Base-by-base conservation (phyloP, 2,113 vertebrate genomes). In the Salvelinus alpinus region DNA sequence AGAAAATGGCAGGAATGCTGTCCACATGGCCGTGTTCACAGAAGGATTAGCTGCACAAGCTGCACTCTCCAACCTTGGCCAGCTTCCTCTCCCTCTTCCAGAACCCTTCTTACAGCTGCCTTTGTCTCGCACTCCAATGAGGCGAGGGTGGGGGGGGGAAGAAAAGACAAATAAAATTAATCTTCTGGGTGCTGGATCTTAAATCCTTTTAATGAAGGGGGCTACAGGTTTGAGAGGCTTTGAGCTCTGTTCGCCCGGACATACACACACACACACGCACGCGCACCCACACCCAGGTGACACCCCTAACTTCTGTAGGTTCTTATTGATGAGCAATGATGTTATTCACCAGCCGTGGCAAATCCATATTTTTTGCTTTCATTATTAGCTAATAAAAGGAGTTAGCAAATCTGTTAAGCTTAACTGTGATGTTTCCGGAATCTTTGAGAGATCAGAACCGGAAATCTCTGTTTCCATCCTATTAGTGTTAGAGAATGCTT, bases 171-270 rank as follows among this genome's bases (percentile, higher is more conserved):
- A 90, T 75, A 77, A 78, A 80, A 90, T 89, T 84, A 92, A 92
- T 92, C 91, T 91, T 84, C 85, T 85, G 84, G 88, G 86, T 90
- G 90, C 84, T 86, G 81, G 89, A 92, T 91, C 87, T 90, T 92
- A 92, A 92, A 91, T 89, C 83, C 82, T 84, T 92, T 91, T 92
- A 91, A 92, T 90, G 89, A 91, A 91, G 86, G 82, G 82, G 72
- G 77, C 78, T 87, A 82, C 83, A 86, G 78, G 83, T 85, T 85
- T 80, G 77, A 90, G 79, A 87, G 84, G 82, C 83, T 88, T 90
- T 90, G 71, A 64, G 27, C 82, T 18, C 13, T 54, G 48, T 4
- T 1, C 14, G 14, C 13, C 16, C 4, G 48, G 82, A 34, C 31
- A 34, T 0, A 29, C 29, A 34, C 31, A 34, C 31, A 34, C 5